These are phyloP conservation scores for Centruroides sculpturatus DNA, from an alignment of 1,140 invertebrate genomes.

Conservation along the genomic window DNA sequence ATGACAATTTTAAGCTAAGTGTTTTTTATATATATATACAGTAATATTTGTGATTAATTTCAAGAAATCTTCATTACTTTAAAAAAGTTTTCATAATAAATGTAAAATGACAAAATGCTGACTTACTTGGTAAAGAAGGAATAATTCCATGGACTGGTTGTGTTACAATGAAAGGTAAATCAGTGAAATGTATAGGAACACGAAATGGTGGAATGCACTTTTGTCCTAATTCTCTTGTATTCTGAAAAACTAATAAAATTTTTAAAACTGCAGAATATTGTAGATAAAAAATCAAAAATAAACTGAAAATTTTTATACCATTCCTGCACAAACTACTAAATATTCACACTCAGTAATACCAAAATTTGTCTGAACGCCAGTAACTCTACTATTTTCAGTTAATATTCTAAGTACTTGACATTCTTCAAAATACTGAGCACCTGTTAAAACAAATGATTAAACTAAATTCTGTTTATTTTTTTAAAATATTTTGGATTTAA, in stretches of 20 bases:
- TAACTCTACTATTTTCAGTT: constrained; percentile 41
- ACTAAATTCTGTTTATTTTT: too few species aligned
- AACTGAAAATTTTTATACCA: constrained; percentile 33
- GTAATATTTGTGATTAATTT: too few species aligned
- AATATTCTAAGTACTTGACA: constrained; percentile 41
- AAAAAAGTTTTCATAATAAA: too few species aligned
- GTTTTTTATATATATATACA: too few species aligned
- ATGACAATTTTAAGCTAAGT: constrained; percentile 18
- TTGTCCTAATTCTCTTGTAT: constrained; percentile 59
- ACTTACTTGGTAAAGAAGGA: constrained; percentile 48
- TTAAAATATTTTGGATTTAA: too few species aligned
- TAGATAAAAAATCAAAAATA: neutral
- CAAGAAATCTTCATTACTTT: too few species aligned
- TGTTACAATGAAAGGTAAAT: constrained; percentile 83
- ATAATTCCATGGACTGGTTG: constrained; percentile 46
- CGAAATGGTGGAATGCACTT: constrained; percentile 67
- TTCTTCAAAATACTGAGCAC: constrained; percentile 44
- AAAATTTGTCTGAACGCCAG: constrained; percentile 53
- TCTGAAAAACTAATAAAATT: constrained; percentile 31
- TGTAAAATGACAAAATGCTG: too few species aligned
- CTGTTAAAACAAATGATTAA: constrained; percentile 19
- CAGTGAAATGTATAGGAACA: constrained; percentile 80
- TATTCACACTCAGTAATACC: constrained; percentile 70
- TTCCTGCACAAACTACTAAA: constrained; percentile 82
- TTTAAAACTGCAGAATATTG: neutral